These are phyloP conservation scores for Phasia obesa DNA, from an alignment of 2,888 invertebrate genomes.

Conservation along the genomic window DNA sequence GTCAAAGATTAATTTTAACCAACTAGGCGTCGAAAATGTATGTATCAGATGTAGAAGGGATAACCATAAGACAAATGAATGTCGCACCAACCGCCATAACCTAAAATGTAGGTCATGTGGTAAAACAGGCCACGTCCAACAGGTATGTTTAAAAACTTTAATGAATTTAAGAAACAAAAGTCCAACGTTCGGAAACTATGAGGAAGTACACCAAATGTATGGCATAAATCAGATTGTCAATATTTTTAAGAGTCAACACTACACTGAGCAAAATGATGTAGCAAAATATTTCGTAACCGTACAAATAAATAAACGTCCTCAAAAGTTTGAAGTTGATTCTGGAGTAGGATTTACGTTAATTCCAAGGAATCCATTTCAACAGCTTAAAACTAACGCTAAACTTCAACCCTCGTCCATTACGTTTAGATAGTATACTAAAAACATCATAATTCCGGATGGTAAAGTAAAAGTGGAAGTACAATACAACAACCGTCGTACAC, in stretches of 20 bases:
- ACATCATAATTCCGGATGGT: slow-evolving; percentile 22
- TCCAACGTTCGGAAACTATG: not conserved
- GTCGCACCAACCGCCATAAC: not conserved
- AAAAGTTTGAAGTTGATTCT: slow-evolving; percentile 53
- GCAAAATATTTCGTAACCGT: slow-evolving; percentile 12
- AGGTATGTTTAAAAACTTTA: slow-evolving; percentile 4
- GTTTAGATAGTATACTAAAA: slow-evolving; percentile 4
- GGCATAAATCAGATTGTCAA: slow-evolving; percentile 4
- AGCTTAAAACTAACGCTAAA: too few relatives aligned
- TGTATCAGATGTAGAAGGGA: not conserved
- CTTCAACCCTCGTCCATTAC: too few relatives aligned
- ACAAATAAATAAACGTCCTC: slow-evolving; percentile 41
- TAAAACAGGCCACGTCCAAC: slow-evolving; percentile 5
- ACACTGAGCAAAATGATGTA: not conserved
- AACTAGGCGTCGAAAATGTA: slow-evolving; percentile 28
- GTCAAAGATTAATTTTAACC: slow-evolving; percentile 42
- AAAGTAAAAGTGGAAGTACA: slow-evolving; percentile 35
- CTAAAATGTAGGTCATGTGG: slow-evolving; percentile 5
- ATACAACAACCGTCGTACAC: slow-evolving; percentile 34
- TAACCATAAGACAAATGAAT: slow-evolving; percentile 2
- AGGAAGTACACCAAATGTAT: slow-evolving; percentile 19
- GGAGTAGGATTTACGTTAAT: slow-evolving; percentile 26
- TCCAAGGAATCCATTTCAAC: not conserved
- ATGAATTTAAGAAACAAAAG: not conserved
- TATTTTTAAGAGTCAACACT: not conserved